Evolutionary conservation across 2,113 vertebrate genomes (phyloP).

Genomic region (Danio rerio): DNA sequence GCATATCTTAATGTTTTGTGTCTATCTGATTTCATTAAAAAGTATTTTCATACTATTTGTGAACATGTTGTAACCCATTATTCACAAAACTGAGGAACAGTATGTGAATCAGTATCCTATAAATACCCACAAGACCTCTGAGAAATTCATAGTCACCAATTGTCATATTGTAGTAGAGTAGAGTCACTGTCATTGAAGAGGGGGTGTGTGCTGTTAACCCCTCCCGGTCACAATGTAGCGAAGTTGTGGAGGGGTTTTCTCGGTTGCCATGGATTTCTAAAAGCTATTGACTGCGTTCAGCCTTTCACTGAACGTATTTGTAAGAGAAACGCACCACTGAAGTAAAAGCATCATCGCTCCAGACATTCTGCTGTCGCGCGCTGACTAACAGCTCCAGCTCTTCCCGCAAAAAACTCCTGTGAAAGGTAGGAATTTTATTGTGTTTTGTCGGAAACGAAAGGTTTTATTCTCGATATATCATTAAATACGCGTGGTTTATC

Average conservation of each 20-base stretch:
- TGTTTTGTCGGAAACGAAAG: not conserved
- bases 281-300: conserved; percentile 73
- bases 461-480: not conserved
- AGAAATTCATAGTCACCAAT: conserved; percentile 29
- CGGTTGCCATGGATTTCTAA: conserved; percentile 78
- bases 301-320: conserved; percentile 73
- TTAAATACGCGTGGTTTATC: not conserved
- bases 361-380: conserved; percentile 46
- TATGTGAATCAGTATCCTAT: not conserved
- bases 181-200: conserved; percentile 68
- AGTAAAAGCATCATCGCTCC: conserved; percentile 58
- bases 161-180: conserved; percentile 55
- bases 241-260: conserved; percentile 73
- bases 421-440: conserved; percentile 42
- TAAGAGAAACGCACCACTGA: conserved; percentile 53
- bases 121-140: not conserved
- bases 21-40: no score
- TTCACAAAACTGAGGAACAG: no score
- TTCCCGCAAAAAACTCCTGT: conserved; percentile 23
- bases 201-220: conserved; percentile 63
- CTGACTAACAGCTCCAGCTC: conserved; percentile 49
- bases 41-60: no score
- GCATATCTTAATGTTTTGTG: no score
- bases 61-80: no score
- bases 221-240: conserved; percentile 73